phyloP scores from a whole-genome alignment of 2,797 vertebrate species.

The Lerista edwardsae region DNA sequence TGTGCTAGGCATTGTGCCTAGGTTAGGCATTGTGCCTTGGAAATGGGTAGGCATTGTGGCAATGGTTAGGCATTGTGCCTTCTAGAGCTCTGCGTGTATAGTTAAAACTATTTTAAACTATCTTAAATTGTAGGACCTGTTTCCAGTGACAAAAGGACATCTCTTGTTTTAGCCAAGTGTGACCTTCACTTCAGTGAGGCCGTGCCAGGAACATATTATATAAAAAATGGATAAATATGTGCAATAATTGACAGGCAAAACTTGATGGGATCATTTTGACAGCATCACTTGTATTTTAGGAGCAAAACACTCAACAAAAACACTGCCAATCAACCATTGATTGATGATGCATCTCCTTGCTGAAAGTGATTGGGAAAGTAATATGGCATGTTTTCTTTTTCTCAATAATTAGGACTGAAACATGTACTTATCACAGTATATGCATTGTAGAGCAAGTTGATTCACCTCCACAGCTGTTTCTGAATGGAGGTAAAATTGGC shows the following conservation, averaged over 20 bases:
- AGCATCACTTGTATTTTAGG: background rate
- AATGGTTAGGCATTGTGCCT: background rate
- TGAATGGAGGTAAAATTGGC: slow-evolving; percentile 53
- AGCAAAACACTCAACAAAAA: slow-evolving; percentile 21
- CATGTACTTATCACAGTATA: slow-evolving; percentile 46
- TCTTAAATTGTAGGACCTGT: slow-evolving; percentile 12
- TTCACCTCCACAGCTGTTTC: slow-evolving; percentile 48
- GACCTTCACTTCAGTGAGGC: background rate
- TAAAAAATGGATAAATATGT: background rate
- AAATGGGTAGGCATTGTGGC: background rate
- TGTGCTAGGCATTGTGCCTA: background rate
- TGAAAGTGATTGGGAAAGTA: slow-evolving; percentile 40
- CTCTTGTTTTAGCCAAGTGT: background rate
- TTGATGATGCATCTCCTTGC: slow-evolving; percentile 34
- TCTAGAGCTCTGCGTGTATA: background rate
- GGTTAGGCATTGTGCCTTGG: background rate
- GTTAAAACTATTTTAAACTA: background rate
- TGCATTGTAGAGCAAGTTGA: slow-evolving; percentile 39
- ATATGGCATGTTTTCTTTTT: slow-evolving; percentile 39
- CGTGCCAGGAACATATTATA: background rate
- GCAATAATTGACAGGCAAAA: background rate
- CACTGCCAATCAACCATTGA: slow-evolving; percentile 7
- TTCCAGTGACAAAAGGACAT: fast-evolving
- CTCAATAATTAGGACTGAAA: slow-evolving; percentile 51
- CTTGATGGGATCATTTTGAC: slow-evolving; percentile 2